phyloP scores from a whole-genome alignment of 2,797 vertebrate species.

The Todus mexicanus region DNA sequence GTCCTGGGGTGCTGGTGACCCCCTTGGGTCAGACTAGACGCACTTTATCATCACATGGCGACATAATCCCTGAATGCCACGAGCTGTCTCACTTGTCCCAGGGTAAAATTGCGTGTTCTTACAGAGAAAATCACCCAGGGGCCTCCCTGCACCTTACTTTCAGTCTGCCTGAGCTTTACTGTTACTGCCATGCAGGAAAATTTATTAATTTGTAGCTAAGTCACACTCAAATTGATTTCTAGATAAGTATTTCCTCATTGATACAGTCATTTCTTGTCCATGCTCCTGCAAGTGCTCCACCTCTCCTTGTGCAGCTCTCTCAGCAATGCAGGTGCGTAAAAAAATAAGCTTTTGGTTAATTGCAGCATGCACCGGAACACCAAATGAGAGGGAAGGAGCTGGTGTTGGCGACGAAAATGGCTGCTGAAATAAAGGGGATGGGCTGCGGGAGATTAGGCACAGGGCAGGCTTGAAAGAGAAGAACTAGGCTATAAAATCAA shows the following conservation, averaged over 20 bases:
- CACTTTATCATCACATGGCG: rapidly evolving
- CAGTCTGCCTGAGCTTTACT: background rate
- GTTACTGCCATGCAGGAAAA: background rate
- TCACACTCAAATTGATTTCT: background rate
- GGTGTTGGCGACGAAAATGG: background rate
- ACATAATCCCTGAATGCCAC: background rate
- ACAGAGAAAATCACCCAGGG: background rate
- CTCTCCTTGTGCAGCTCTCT: background rate
- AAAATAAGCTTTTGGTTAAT: background rate
- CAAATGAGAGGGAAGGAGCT: background rate
- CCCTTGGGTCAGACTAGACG: background rate
- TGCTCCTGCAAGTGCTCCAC: background rate
- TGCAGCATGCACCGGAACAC: background rate
- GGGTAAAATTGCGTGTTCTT: background rate
- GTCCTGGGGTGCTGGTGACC: background rate
- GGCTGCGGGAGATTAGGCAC: background rate
- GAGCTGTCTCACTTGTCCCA: background rate
- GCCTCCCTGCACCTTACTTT: background rate
- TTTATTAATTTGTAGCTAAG: background rate
- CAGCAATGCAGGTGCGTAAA: background rate
- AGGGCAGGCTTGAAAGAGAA: background rate
- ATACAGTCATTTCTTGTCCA: background rate
- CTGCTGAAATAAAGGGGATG: background rate
- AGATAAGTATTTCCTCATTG: background rate
- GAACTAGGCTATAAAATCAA: background rate